Conservation (phyloP, 2,888 invertebrate genomes). For the Sminthurinus aureus region DNA sequence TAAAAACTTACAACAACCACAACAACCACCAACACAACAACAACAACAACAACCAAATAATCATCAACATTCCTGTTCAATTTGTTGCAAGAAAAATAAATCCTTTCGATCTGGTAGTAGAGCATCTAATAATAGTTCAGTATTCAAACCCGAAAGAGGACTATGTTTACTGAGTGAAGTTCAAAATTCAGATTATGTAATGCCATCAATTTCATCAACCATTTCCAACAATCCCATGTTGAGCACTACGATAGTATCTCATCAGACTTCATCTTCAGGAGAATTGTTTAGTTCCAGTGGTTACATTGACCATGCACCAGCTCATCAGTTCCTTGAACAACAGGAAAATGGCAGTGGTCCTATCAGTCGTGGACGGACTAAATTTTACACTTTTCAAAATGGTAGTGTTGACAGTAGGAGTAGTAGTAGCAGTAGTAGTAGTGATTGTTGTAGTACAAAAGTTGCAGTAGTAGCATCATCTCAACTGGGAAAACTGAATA, state of each 20-base stretch:
- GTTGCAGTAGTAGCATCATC: too few species aligned
- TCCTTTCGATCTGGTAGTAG: slow-evolving; percentile 36
- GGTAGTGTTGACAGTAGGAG: neutral
- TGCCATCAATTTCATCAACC: slow-evolving; percentile 33
- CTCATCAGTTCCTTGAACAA: slow-evolving; percentile 27
- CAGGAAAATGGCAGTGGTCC: neutral
- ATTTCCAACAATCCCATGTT: too few species aligned
- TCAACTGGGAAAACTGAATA: too few species aligned
- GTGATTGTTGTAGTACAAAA: too few species aligned
- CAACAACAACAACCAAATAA: too few species aligned
- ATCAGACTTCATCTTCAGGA: slow-evolving; percentile 3
- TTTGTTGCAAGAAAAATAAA: slow-evolving; percentile 41
- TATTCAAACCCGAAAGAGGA: slow-evolving; percentile 38
- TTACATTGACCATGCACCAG: slow-evolving; percentile 38
- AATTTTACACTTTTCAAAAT: too few species aligned
- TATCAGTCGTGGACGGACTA: neutral
- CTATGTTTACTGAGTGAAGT: slow-evolving; percentile 39
- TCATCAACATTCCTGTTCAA: slow-evolving; percentile 24
- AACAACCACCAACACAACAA: neutral
- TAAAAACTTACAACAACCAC: neutral
- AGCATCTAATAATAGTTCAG: slow-evolving; percentile 16
- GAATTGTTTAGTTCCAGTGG: slow-evolving; percentile 5
- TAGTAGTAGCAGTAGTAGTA: slow-evolving; percentile 13
- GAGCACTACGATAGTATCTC: too few species aligned
- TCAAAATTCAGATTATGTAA: slow-evolving; percentile 34